A percentile compares a stretch with the other conserved stretches of the same genome.
phyloP scores from a whole-genome alignment of 2,888 invertebrate genomes.

The Eristalis intricaria region DNA sequence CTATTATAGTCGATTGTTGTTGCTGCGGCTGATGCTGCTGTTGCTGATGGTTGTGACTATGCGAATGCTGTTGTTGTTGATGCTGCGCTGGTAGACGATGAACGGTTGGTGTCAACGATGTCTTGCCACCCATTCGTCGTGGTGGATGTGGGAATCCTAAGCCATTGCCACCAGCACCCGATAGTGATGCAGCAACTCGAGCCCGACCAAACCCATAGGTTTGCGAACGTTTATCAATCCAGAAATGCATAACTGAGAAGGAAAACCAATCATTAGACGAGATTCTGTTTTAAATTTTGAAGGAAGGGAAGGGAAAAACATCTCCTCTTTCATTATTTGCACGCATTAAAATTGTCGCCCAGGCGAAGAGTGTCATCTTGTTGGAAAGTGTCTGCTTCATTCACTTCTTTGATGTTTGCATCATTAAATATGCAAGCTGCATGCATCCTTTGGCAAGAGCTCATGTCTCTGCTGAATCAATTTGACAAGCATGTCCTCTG shows the following conservation, averaged over 20 bases:
- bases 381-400: background rate
- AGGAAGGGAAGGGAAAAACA: background rate
- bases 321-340: background rate
- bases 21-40: slow-evolving; percentile 73
- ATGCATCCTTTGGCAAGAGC: background rate
- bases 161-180: slow-evolving; percentile 83
- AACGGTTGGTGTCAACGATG: slow-evolving; percentile 84
- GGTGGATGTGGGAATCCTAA: slow-evolving; percentile 82
- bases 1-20: slow-evolving; percentile 70
- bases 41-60: slow-evolving; percentile 60
- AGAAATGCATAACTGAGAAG: slow-evolving; percentile 88
- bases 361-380: background rate
- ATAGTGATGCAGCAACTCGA: slow-evolving; percentile 86
- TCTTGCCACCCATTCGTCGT: slow-evolving; percentile 82
- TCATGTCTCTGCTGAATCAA: background rate
- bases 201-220: slow-evolving; percentile 89
- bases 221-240: slow-evolving; percentile 92
- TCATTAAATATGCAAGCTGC: background rate
- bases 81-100: slow-evolving; percentile 85
- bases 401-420: background rate
- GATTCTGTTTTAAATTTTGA: background rate
- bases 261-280: background rate
- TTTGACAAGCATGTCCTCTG: background rate
- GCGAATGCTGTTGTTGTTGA: slow-evolving; percentile 65
- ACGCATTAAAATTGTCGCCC: background rate